Evolutionary conservation across 2,888 invertebrate species (phyloP), one percentile per base, ranked within the genome.

Genomic region (Chouioia cunea): DNA sequence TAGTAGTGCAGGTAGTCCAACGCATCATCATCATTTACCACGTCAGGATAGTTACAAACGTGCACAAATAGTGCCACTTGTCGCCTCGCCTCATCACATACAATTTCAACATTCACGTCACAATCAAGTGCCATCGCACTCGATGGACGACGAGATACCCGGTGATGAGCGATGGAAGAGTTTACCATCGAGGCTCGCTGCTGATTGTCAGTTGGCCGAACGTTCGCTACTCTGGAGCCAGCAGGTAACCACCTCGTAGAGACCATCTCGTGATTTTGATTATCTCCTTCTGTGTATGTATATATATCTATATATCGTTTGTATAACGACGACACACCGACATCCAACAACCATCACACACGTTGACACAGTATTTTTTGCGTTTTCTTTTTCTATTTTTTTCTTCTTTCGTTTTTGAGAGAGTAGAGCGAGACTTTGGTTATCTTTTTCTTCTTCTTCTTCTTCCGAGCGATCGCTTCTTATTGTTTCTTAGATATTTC

Each of bases 1-100:
- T 3, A 82, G 81, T n/a, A 81, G 81, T 64, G 79, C 79, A 10
- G 82, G 81, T 8, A 81, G 82, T 15, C 84, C 83, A 4, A 82
- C 82, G 0, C 22, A 46, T 22, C 92, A 53, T 89, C 93, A 68
- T 93, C 93, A 81, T 92, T 47, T 95, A 89, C 88, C 95, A 56
- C 88, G 95, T 6, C 95, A 96, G 82, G 93, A 94, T 77, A 94
- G 95, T 78, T 96, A 95, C 85, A 95, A 95, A 82, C 93, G 94
- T 82, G 93, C 93, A 78, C 93, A 93, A 79, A 93, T 94, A 60
- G 86, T 94, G 77, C 93, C 94, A 8, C 93, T 93, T 91, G 96
- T 6, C 43, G n/a, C 27, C 22, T 58, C 54, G 10, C 58, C 63
- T 3, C 64, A 64, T n/a, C 52, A 64, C 47, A 27, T 27, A 27